These are phyloP conservation scores for Neuroterus valhalla DNA, from an alignment of 1,140 invertebrate species.

Conservation along the genomic window DNA sequence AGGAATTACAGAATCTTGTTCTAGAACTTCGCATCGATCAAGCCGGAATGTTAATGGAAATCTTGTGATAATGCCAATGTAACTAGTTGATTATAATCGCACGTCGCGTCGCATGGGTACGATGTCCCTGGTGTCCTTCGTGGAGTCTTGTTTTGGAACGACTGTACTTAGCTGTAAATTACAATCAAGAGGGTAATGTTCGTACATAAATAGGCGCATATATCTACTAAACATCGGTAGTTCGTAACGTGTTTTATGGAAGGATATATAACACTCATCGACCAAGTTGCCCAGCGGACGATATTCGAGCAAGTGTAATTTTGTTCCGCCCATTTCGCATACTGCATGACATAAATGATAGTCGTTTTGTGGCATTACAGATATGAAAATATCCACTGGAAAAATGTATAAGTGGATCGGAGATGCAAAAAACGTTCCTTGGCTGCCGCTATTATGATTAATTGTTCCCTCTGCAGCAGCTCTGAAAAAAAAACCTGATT, in stretches of 20 bases:
- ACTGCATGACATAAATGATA: not conserved
- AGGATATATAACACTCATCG: constrained; percentile 11
- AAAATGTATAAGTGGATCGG: no score
- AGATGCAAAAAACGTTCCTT: no score
- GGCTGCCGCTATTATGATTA: no score
- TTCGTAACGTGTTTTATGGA: constrained; percentile 11
- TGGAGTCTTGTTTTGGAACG: not conserved
- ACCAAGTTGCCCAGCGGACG: constrained; percentile 8
- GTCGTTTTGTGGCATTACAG: not conserved
- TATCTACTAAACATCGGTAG: not conserved
- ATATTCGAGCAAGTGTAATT: constrained; percentile 2
- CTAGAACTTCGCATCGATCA: not conserved
- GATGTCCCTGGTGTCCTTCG: constrained; percentile 20
- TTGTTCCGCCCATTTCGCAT: not conserved
- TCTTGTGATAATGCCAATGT: not conserved
- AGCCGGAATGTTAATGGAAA: constrained; percentile 13
- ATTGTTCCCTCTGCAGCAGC: no score
- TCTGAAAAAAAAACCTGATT: no score
- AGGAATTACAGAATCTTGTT: not conserved
- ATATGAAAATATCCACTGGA: no score
- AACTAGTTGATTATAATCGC: not conserved
- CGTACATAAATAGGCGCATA: not conserved
- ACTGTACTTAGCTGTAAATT: constrained; percentile 26
- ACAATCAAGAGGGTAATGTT: constrained; percentile 16
- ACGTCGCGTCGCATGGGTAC: constrained; percentile 8